phyloP scores from a whole-genome alignment of 2,888 invertebrate genomes.

The Drosophila ochracea region DNA sequence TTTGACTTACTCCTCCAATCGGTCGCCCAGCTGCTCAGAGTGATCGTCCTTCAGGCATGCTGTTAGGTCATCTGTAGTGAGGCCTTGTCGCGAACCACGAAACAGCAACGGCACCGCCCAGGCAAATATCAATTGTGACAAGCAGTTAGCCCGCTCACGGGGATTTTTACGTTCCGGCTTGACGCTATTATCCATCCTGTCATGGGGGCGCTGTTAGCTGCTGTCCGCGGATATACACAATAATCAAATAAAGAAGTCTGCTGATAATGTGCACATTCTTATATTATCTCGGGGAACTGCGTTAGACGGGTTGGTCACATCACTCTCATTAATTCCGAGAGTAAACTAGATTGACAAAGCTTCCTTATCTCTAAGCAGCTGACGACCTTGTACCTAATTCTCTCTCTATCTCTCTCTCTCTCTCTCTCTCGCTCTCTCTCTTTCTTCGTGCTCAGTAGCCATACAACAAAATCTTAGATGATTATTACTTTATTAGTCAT shows the following conservation, averaged over 20 bases:
- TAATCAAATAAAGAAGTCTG: background rate
- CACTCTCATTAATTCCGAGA: slow-evolving; percentile 11
- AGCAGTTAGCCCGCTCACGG: slow-evolving; percentile 80
- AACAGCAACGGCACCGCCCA: slow-evolving; percentile 84
- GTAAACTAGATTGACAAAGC: slow-evolving; percentile 9
- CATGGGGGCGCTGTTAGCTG: slow-evolving; percentile 39
- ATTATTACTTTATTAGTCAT: slow-evolving; percentile 12
- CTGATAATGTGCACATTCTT: slow-evolving; percentile 22
- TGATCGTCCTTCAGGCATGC: slow-evolving; percentile 88
- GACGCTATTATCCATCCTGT: slow-evolving; percentile 83
- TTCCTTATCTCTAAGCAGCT: slow-evolving; percentile 36
- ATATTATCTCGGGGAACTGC: background rate
- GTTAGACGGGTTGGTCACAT: slow-evolving; percentile 8
- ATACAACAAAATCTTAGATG: slow-evolving; percentile 2
- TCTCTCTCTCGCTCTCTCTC: background rate
- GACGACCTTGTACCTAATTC: slow-evolving; percentile 44
- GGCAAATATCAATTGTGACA: slow-evolving; percentile 84
- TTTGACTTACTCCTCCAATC: slow-evolving; percentile 81
- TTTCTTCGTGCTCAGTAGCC: background rate
- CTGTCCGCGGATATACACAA: slow-evolving; percentile 13
- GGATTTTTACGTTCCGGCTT: slow-evolving; percentile 84
- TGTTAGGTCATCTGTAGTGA: slow-evolving; percentile 89
- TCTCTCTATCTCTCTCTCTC: background rate
- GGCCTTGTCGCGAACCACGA: slow-evolving; percentile 80
- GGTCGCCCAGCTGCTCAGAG: slow-evolving; percentile 84